Evolutionary conservation across 2,888 invertebrate species (phyloP), one percentile per base, ranked within the genome.

Genomic region (Drepanosiphum platanoidis): DNA sequence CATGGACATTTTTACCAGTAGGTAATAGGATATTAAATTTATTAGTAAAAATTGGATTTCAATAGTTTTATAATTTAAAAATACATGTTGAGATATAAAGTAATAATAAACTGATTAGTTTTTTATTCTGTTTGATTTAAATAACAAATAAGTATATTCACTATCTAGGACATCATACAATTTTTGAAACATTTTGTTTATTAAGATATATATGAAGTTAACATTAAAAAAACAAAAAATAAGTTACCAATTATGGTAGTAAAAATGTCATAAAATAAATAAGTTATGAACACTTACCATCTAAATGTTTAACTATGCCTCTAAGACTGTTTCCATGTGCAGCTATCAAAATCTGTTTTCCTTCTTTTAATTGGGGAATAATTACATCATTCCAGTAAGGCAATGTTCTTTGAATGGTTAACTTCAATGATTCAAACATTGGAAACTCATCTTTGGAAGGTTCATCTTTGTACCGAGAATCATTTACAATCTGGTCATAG

Each of bases 321-420:
- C 96, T 91, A 64, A 96, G 92, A 89, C 95, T 95, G 90, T 96
- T 96, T 74, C 96, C 96, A 89, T 96, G 96, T 36, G 96, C 95
- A 46, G 95, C 95, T 88, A 96, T 94, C 78, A 96, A 92, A 81
- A 96, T 93, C 42, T 90, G 92, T 89, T 95, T 94, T 79, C 95
- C 95, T 88, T 92, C 94, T 89, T 94, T 95, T 87, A 96, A 92
- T 91, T 96, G 92, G 86, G 97, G 93, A 88, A 96, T 93, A 90
- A 98, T 93, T 70, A 93, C 92, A 89, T 95, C 91, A 89, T 96
- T 95, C 94, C 97, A 97, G 89, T 94, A 96, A 0, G 97, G 97
- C 87, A 95, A 90, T 3, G 95, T 95, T 75, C 96, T 92, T 87
- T 93, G 93, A 89, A 95, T 95, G 3, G 95, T 95, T 78, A 95